Evolutionary conservation across 92 coral and sea anemone genomes (phyloP), one percentile per base, ranked within the genome.

Genomic region (Bergia puertoricense): DNA sequence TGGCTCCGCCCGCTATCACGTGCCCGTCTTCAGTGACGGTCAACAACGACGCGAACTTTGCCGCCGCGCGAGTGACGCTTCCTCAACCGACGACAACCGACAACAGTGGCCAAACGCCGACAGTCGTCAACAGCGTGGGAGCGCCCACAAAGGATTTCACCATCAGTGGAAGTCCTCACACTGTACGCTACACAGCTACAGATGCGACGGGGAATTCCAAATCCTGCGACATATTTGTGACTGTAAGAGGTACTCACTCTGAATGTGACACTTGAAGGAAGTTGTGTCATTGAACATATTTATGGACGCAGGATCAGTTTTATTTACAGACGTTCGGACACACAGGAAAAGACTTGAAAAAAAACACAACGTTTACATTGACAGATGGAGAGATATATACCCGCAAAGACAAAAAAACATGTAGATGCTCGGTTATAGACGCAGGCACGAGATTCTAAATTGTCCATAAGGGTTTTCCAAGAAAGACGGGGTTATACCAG

Each of bases 41-140:
- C 11, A 90, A 93, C 48, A 96, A 90, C 41, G 96, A 93, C 82
- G 89, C 93, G 4, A 96, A 98, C 44, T 89, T 90, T 75, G 89
- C 93, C 13, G 85, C 92, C 1, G 94, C 94, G 45, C 86, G 62
- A 40, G 88, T 96, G 14, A 91, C 90, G 39, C 84, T 96, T 23
- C 99, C 99, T 48, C 85, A 43, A 14, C 92, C 94, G 2, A 57
- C 79, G 30, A 94, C 94, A 54, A 85, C 79, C 10, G 99, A 96
- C 75, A 96, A 96, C 89, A 95, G 95, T 42, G 99, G 98, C 38
- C 90, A 90, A 85, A 81, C 75, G n/a, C 96, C 98, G 15, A 86
- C 89, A 16, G 75, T 96, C 74, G 89, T 93, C 13, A 90, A 90
- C 82, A 85, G 89, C 80, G 93, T 89, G 72, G 96, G 97, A 30